Conservation (phyloP, 2,113 vertebrate genomes). For the Salvelinus namaycush region DNA sequence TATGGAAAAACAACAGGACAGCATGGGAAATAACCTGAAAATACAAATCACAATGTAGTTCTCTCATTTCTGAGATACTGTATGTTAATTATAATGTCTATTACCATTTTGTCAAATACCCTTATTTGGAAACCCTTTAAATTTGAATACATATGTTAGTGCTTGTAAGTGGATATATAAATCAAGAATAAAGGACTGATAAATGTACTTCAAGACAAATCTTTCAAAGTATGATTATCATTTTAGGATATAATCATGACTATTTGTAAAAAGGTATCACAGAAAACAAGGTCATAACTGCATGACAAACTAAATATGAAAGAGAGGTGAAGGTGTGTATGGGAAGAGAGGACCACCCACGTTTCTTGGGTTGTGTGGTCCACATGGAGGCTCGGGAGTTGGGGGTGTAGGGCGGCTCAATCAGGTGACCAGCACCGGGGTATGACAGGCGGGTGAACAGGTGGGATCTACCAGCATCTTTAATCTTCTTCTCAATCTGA, state of each 20-base stretch:
- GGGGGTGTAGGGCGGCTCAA: constrained; percentile 69
- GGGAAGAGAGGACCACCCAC: constrained; percentile 30
- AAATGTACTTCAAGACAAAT: not conserved
- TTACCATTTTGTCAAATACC: not conserved
- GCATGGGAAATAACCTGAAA: not conserved
- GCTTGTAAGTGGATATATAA: not conserved
- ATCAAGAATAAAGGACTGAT: not conserved
- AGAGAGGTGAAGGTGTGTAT: not conserved
- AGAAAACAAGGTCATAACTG: not conserved
- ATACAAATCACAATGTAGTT: no score
- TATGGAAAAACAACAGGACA: constrained; percentile 7
- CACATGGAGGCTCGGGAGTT: constrained; percentile 37
- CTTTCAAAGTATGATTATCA: no score
- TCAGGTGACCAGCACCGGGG: constrained; percentile 70
- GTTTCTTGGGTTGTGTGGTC: constrained; percentile 46
- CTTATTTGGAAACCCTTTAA: not conserved
- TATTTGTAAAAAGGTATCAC: no score
- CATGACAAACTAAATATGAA: not conserved
- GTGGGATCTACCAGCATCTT: constrained; percentile 57
- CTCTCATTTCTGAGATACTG: not conserved
- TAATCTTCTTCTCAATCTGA: constrained; percentile 64
- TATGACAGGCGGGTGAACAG: constrained; percentile 66
- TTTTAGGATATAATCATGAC: no score
- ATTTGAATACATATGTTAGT: not conserved
- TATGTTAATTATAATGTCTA: not conserved